Base-by-base conservation (phyloP, 2,113 vertebrate species). In the Sinocyclocheilus anshuiensis region DNA sequence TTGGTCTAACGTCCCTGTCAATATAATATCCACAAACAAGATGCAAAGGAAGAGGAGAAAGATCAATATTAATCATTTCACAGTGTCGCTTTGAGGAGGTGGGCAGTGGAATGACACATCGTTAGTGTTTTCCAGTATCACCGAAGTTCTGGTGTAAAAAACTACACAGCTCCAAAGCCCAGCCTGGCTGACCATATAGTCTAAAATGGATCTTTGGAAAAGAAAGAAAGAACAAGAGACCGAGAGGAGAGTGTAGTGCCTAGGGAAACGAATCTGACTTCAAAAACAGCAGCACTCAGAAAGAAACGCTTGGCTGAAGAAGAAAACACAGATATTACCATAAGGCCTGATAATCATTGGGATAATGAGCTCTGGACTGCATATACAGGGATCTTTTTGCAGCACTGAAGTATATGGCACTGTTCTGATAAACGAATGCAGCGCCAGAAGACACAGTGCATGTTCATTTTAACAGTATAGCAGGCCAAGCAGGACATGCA, bases 1-100 rank as follows among this genome's bases (percentile, higher is more conserved):
- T 90, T 90, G 88, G 4, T 89, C 89, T 89, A 85, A 89, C 89
- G 88, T 92, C 57, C 90, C 89, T 92, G 93, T 94, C 93, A 93
- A 94, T 93, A 92, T 90, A 90, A 93, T 87, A 88, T 90, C 90
- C 90, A 81, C 85, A 67, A 90, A 92, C 91, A 86, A 86, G 91
- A 93, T 90, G 90, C 92, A 91, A 92, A 91, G 86, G 77, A 88
- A 82, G 81, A 92, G 89, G 81, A 88, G 61, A 85, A 55, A 81
- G 86, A 94, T 94, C 94, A 91, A 95, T 94, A 94, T 90, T 93
- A 94, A 94, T 94, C 93, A 94, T 93, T 92, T 93, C 91, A 89
- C 79, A 81, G 87, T 89, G 90, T 91, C 91, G 91, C 92, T 89
- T 93, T 92, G 91, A 89, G 89, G 72, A 67, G 91, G 91, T 93